These are phyloP conservation scores for Entomobrya proxima DNA, from an alignment of 2,888 invertebrate genomes.

Conservation along the genomic window DNA sequence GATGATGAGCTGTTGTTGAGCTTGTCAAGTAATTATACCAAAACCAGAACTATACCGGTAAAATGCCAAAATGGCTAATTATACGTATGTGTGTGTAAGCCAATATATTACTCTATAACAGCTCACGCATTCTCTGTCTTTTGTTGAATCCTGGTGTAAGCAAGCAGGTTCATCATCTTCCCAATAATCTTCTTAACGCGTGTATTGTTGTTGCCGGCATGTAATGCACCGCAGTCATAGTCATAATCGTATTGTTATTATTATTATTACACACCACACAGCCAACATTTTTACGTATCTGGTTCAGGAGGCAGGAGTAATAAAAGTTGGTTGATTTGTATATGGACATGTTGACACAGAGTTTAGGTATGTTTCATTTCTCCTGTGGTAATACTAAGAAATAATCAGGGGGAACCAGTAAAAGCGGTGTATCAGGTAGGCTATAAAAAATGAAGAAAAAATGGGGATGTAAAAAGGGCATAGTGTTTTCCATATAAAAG, in stretches of 20 bases:
- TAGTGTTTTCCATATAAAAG: not conserved
- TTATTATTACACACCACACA: slow-evolving; percentile 32
- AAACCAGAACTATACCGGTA: slow-evolving; percentile 59
- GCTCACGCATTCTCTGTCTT: not conserved
- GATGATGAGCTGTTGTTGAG: slow-evolving; percentile 25
- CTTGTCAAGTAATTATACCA: slow-evolving; percentile 58
- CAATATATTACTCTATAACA: slow-evolving; percentile 13
- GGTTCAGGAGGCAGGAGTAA: slow-evolving; percentile 20
- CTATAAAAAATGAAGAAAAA: not conserved
- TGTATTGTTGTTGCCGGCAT: not conserved
- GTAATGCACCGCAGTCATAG: slow-evolving; percentile 25
- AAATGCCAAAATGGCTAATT: slow-evolving; percentile 58
- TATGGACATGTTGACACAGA: slow-evolving; percentile 46
- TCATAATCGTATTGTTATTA: slow-evolving; percentile 37
- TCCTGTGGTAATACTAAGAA: not conserved
- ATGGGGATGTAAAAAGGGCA: not conserved
- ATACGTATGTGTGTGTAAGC: slow-evolving; percentile 31
- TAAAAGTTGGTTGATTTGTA: slow-evolving; percentile 12
- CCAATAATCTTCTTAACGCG: not conserved
- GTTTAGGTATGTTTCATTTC: not conserved
- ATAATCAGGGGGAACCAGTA: not conserved
- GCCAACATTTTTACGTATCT: slow-evolving; percentile 24
- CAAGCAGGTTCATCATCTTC: not conserved
- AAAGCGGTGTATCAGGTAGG: not conserved
- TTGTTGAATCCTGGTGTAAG: not conserved